Conservation (phyloP, 2,113 vertebrate genomes). For the Embiotoca jacksoni region DNA sequence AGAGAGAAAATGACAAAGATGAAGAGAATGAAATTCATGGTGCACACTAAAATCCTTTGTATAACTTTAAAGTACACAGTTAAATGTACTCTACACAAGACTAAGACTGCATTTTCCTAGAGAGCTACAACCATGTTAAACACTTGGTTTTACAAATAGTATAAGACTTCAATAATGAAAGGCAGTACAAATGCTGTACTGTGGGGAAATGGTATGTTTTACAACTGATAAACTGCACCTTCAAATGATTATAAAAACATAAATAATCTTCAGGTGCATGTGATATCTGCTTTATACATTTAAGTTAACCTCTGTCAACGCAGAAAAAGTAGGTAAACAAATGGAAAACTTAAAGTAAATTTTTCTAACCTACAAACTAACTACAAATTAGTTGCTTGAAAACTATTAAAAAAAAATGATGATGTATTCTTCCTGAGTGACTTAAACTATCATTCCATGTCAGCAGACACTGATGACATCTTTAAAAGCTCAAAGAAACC, state of each 20-base stretch:
- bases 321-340: neutral
- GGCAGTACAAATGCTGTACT: no score
- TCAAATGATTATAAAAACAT: no score
- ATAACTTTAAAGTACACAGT: neutral
- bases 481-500: constrained; percentile 34
- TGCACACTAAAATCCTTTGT: neutral
- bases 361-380: neutral
- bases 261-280: neutral
- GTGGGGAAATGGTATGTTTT: no score
- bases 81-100: neutral
- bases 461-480: constrained; percentile 68
- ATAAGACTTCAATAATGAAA: neutral
- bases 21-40: neutral
- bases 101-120: neutral
- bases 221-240: no score
- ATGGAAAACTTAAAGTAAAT: neutral
- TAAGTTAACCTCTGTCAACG: neutral
- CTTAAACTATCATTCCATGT: constrained; percentile 42
- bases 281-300: neutral
- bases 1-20: neutral
- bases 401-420: constrained; percentile 15
- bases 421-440: constrained; percentile 7
- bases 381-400: neutral
- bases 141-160: no score
- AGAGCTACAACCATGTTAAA: neutral